phyloP scores from a whole-genome alignment of 2,888 invertebrate genomes.

The Leuctra nigra region DNA sequence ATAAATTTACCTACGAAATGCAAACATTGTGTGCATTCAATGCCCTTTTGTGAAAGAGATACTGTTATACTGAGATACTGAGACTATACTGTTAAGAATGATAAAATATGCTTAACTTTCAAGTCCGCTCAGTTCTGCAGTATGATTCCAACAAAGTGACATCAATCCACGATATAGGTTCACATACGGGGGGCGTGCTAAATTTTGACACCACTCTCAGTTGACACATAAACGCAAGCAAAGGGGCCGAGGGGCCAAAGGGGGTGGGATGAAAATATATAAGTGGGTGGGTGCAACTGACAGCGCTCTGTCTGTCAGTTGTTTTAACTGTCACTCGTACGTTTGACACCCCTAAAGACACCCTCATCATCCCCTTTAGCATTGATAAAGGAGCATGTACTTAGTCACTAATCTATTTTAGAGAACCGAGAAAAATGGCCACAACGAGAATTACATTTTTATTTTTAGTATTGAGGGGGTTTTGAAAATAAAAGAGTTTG shows the following conservation, averaged over 20 bases:
- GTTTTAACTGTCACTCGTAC: conserved; percentile 11
- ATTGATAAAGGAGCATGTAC: no score
- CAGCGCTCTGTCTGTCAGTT: conserved; percentile 11
- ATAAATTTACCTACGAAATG: no score
- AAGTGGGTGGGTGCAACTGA: conserved; percentile 10
- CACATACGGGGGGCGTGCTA: conserved; percentile 8
- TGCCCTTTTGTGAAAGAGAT: no score
- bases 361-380: no score
- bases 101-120: no score
- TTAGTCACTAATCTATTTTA: conserved; percentile 10
- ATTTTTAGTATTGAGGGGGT: conserved; percentile 6
- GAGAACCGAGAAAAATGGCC: conserved; percentile 15
- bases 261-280: neutral
- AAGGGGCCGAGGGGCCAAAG: conserved; percentile 2
- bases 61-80: no score
- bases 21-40: no score
- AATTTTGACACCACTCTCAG: conserved; percentile 13
- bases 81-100: no score
- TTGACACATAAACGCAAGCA: no score
- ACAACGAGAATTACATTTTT: conserved; percentile 14
- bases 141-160: no score
- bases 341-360: neutral
- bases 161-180: no score
- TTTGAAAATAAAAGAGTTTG: conserved; percentile 2
- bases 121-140: no score